Base-by-base conservation (phyloP, 1,140 invertebrate genomes). In the Brachionus manjavacas region DNA sequence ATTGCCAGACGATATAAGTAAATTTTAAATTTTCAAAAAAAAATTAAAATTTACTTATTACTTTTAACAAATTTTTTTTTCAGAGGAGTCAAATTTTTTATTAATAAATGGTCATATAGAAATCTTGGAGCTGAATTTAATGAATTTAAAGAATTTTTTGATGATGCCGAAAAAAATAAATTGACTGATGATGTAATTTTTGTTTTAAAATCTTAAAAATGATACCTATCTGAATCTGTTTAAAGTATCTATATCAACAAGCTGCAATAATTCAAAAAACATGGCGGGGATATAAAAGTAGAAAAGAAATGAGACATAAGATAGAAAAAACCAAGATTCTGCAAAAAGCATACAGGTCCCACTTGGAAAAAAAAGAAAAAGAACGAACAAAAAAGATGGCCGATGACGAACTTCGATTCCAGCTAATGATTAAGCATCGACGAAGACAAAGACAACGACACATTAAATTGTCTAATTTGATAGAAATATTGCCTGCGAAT, bases 401-500 rank as follows among this genome's bases (percentile, higher is more conserved):
- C 4, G 52, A 81, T 12, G 35, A 68, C 23, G 79, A 81, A 28
- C 35, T 64, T 28, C 31, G 28, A 8, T 81, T 81, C 64, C 49
- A 81, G 20, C 23, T 81, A 3, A 16, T 64, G 12, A 11, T 81
- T n/a, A 60, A 20, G n/a, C 79, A 81, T 81, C 2, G 79, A 20
- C 28, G 79, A 23, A 81, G 39, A 64, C 79, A 81, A 68, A 25
- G 79, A 66, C 52, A 81, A 35, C n/a, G 52, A 1, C 49, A 81
- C 3, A 64, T 81, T 16, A 23, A 81, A n/a, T 23, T 81, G 25
- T 46, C 79, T 16, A 39, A 60, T 16, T 46, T 81, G 25, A 81
- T 81, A 3, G 79, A 81, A 31, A 64, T 81, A 39, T 4, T 81
- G 35, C 79, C 79, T 41, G 52, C 79, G 14, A 81, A 81, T 35